A percentile compares a stretch with the other conserved stretches of the same genome.
Conservation (phyloP, 2,888 invertebrate species). For the Eilema sororculum region DNA sequence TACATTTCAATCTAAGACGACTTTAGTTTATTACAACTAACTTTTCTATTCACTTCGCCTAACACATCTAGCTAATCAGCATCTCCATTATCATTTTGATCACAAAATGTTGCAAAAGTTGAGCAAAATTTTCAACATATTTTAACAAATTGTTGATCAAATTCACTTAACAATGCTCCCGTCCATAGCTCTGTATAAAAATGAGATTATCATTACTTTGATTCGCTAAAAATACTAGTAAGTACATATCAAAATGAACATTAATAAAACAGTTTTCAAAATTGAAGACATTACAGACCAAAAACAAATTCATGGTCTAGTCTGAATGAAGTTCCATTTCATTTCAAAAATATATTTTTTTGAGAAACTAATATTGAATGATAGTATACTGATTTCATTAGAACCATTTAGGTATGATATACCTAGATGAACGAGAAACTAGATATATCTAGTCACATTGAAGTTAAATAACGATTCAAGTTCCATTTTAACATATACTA, state of each 20-base stretch:
- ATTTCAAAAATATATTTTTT: not conserved
- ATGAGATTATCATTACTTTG: constrained; percentile 5
- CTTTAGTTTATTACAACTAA: not conserved
- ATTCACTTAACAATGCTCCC: not conserved
- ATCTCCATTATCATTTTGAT: not conserved
- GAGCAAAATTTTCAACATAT: constrained; percentile 3
- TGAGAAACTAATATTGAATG: not conserved
- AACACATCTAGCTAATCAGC: not conserved
- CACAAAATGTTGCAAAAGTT: not conserved
- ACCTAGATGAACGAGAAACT: not conserved
- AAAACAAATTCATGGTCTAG: constrained; percentile 28
- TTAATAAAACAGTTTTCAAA: not conserved
- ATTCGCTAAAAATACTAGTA: not conserved
- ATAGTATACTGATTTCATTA: not conserved
- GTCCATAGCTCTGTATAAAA: not conserved
- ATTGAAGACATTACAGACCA: constrained; percentile 20
- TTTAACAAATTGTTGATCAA: not conserved
- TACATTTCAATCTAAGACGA: not conserved
- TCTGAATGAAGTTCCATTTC: constrained; percentile 7
- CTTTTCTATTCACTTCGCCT: not conserved
- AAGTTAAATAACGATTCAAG: not conserved
- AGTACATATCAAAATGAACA: not conserved
- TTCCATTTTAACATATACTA: not conserved
- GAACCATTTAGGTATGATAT: not conserved
- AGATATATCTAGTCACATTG: not conserved